These are phyloP conservation scores for Hippocampus abdominalis DNA, from an alignment of 2,113 vertebrate species.

Conservation along the genomic window DNA sequence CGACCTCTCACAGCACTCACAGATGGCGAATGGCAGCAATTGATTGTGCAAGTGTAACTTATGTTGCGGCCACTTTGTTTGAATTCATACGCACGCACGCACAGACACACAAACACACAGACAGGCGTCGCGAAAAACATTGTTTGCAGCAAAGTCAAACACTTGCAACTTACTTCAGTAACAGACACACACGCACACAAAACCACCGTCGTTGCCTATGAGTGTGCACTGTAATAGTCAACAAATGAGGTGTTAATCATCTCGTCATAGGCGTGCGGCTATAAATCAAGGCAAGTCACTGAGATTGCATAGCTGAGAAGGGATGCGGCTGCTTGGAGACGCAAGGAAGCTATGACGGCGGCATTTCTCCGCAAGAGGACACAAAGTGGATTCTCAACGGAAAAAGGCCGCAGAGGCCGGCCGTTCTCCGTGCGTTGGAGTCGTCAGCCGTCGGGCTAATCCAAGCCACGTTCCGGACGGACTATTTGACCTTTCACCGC, in stretches of 20 bases:
- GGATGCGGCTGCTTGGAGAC: conserved; percentile 9
- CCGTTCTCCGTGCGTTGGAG: conserved; percentile 4
- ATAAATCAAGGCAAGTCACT: conserved; percentile 18
- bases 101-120: too few relatives aligned
- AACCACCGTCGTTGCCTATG: not conserved
- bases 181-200: not conserved
- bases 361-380: not conserved
- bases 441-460: not conserved
- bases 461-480: conserved; percentile 46
- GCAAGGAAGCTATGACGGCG: not conserved
- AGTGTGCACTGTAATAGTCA: conserved; percentile 22
- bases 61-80: too few relatives aligned
- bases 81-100: too few relatives aligned
- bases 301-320: not conserved
- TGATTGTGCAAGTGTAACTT: too few relatives aligned
- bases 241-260: conserved; percentile 16
- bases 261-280: not conserved
- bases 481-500: conserved; percentile 53
- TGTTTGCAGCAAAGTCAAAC: too few relatives aligned
- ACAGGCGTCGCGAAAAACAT: too few relatives aligned
- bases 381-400: not conserved
- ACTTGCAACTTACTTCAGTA: too few relatives aligned
- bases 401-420: not conserved
- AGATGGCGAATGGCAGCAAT: too few relatives aligned
- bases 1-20: too few relatives aligned